Conservation (phyloP, 2,113 vertebrate genomes). For the Cygnus buccinator region DNA sequence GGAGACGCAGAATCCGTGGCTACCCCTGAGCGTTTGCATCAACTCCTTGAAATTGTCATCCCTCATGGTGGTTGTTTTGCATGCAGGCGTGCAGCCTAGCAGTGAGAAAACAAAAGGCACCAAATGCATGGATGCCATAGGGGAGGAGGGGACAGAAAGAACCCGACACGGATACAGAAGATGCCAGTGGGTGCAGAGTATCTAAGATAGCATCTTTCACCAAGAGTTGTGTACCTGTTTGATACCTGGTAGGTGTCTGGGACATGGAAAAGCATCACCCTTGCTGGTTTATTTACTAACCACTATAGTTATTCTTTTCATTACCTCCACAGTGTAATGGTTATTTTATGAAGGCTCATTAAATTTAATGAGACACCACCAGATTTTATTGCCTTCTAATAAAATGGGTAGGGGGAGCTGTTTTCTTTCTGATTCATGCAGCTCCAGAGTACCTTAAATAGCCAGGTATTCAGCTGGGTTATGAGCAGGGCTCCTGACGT, state of each 20-base stretch:
- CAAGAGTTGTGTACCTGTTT: background rate
- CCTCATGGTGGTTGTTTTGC: background rate
- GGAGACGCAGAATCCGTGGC: fast-evolving
- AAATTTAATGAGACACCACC: conserved; percentile 82
- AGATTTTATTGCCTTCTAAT: conserved; percentile 76
- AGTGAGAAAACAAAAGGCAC: background rate
- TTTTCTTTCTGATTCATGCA: conserved; percentile 74
- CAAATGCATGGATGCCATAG: fast-evolving
- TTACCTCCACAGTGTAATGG: conserved; percentile 77
- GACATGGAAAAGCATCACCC: conserved; percentile 11
- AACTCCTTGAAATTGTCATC: background rate
- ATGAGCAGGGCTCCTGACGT: background rate
- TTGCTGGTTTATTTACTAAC: conserved; percentile 80
- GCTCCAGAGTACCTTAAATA: conserved; percentile 70
- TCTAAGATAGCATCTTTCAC: background rate
- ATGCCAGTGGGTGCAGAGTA: background rate
- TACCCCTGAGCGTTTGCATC: background rate
- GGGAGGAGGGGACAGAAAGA: background rate
- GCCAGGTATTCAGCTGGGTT: conserved; percentile 35
- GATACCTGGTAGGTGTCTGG: background rate
- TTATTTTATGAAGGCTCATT: conserved; percentile 82
- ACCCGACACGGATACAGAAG: background rate
- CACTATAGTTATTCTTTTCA: conserved; percentile 76
- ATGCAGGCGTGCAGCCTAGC: fast-evolving
- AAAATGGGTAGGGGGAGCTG: conserved; percentile 67